Conservation (phyloP, 2,113 vertebrate species). For the Sylvietta virens region DNA sequence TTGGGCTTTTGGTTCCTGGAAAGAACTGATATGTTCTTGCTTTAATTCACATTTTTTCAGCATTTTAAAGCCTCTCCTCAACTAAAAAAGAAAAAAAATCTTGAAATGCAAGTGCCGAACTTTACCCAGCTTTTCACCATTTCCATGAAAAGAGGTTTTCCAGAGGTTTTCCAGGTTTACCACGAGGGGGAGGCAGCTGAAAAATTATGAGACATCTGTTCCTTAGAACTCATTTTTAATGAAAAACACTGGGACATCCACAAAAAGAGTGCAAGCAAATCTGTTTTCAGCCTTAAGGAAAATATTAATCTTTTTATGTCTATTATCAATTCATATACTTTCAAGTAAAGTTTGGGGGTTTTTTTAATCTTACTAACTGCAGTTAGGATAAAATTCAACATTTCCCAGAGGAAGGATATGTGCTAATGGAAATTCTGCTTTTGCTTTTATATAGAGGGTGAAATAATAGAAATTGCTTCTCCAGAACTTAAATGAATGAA, state of each 20-base stretch:
- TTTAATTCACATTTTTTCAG: neutral
- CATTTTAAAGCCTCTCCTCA: neutral
- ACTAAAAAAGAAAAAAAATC: neutral
- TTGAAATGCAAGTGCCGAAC: neutral
- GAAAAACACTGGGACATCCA: neutral
- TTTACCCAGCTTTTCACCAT: neutral
- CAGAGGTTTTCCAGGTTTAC: neutral
- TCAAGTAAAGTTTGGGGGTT: neutral
- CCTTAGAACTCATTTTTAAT: neutral
- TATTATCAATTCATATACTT: neutral
- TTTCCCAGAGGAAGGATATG: neutral
- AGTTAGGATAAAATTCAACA: neutral
- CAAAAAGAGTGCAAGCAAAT: neutral
- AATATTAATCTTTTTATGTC: neutral
- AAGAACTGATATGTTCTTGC: neutral
- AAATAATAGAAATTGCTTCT: neutral
- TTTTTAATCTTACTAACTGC: neutral
- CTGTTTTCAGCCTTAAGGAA: neutral
- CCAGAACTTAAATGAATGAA: neutral
- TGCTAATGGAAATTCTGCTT: neutral
- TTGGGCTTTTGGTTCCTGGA: neutral
- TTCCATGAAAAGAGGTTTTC: neutral
- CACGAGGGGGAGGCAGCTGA: constrained; percentile 45
- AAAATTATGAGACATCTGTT: neutral
- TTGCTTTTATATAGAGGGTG: neutral